These are phyloP conservation scores for Sinosuthora webbiana DNA, from an alignment of 2,113 vertebrate species.

Conservation along the genomic window DNA sequence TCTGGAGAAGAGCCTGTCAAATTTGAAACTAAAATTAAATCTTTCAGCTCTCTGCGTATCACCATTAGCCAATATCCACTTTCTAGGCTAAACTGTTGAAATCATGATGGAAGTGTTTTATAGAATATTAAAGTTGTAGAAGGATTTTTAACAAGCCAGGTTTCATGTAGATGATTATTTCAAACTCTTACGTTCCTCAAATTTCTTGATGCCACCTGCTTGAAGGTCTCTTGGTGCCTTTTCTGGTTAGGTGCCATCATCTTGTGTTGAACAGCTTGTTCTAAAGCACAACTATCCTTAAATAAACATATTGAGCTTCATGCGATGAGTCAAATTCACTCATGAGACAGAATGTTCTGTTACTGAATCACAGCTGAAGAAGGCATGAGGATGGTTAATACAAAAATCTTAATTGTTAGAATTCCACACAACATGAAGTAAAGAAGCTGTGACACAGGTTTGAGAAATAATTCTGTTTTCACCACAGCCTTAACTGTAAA, in stretches of 20 bases:
- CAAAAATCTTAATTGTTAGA: slow-evolving; percentile 44
- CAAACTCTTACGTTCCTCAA: background rate
- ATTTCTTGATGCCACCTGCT: background rate
- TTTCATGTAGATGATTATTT: background rate
- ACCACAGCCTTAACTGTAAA: background rate
- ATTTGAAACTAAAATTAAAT: background rate
- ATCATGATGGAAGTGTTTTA: background rate
- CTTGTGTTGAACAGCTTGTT: slow-evolving; percentile 11
- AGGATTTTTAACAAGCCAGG: background rate
- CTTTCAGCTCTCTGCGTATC: background rate
- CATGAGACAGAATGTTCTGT: slow-evolving; percentile 23
- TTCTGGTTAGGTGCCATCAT: background rate
- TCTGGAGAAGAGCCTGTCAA: background rate
- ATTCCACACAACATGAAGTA: background rate
- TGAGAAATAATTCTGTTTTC: slow-evolving; percentile 30
- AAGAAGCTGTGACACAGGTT: background rate
- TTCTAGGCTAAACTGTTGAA: background rate
- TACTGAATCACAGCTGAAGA: slow-evolving; percentile 44
- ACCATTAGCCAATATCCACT: fast-evolving
- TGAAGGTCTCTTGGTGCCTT: background rate
- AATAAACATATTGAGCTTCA: slow-evolving; percentile 48
- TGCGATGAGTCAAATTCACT: slow-evolving; percentile 20
- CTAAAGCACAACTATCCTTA: background rate
- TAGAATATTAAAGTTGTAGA: background rate
- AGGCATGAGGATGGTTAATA: slow-evolving; percentile 54